These are phyloP conservation scores for Erannis defoliaria DNA, from an alignment of 2,888 invertebrate genomes.

Conservation along the genomic window DNA sequence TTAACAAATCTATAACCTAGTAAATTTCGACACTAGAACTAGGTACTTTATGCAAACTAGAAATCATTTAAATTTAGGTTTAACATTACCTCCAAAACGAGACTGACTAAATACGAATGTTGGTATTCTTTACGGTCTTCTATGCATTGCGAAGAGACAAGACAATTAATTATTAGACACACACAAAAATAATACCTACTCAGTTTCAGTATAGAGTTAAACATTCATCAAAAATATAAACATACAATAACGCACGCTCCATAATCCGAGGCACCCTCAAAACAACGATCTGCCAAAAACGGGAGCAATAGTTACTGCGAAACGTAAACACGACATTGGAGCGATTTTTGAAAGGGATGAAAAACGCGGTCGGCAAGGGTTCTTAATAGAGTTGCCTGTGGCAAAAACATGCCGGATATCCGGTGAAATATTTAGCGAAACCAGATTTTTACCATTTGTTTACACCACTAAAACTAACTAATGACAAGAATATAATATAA, in stretches of 20 bases:
- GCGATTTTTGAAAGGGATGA: constrained; percentile 82
- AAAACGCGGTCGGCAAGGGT: constrained; percentile 73
- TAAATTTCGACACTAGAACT: no score
- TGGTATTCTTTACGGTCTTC: no score
- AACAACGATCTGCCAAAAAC: constrained; percentile 64
- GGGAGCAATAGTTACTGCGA: constrained; percentile 74
- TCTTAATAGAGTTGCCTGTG: constrained; percentile 42
- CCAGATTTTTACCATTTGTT: background rate
- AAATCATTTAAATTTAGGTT: no score
- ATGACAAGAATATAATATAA: no score
- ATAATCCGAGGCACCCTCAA: constrained; percentile 56
- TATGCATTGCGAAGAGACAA: background rate
- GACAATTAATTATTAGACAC: no score
- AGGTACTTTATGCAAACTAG: no score
- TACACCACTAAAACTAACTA: background rate
- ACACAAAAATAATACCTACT: background rate
- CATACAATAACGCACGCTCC: constrained; percentile 42
- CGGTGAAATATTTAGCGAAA: background rate
- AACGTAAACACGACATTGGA: constrained; percentile 73
- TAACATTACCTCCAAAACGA: no score
- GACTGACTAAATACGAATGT: no score
- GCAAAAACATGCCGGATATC: constrained; percentile 11
- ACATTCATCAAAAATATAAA: constrained; percentile 26
- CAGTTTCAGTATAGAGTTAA: background rate
- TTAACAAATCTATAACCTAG: no score